Evolutionary conservation across 2,888 invertebrate genomes (phyloP).

Genomic region (Yponomeuta plumbellus): DNA sequence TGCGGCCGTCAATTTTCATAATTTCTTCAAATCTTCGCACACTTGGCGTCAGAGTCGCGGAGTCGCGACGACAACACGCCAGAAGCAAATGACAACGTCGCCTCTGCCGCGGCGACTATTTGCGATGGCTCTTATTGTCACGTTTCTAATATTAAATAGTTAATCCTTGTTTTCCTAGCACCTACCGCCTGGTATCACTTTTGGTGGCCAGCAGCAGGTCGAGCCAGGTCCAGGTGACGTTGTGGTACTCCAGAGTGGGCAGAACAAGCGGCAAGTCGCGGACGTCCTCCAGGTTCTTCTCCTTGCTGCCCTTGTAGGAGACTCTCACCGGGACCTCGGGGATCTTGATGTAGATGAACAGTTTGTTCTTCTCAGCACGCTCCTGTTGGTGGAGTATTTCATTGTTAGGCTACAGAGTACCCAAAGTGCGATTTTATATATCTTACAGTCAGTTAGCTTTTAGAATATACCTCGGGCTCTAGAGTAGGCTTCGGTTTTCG

Average conservation of each 20-base stretch:
- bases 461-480: not conserved
- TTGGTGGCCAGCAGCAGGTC: conserved; percentile 97
- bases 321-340: conserved; percentile 97
- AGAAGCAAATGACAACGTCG: too few relatives aligned
- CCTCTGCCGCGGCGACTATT: too few relatives aligned
- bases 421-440: too few relatives aligned
- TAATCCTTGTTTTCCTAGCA: conserved; percentile 40
- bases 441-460: not conserved
- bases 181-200: conserved; percentile 93
- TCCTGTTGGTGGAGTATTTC: conserved; percentile 75
- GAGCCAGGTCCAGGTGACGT: conserved; percentile 99
- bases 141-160: not conserved
- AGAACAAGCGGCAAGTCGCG: conserved; percentile 95
- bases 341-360: conserved; percentile 98
- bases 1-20: too few relatives aligned
- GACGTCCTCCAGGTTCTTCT: conserved; percentile 98
- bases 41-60: too few relatives aligned
- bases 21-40: too few relatives aligned
- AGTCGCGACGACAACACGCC: too few relatives aligned
- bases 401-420: too few relatives aligned
- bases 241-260: conserved; percentile 98
- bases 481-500: too few relatives aligned
- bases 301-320: conserved; percentile 97
- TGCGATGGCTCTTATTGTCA: too few relatives aligned
- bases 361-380: conserved; percentile 97